phyloP scores from a whole-genome alignment of 2,113 vertebrate genomes.

The Anoura caudifer region DNA sequence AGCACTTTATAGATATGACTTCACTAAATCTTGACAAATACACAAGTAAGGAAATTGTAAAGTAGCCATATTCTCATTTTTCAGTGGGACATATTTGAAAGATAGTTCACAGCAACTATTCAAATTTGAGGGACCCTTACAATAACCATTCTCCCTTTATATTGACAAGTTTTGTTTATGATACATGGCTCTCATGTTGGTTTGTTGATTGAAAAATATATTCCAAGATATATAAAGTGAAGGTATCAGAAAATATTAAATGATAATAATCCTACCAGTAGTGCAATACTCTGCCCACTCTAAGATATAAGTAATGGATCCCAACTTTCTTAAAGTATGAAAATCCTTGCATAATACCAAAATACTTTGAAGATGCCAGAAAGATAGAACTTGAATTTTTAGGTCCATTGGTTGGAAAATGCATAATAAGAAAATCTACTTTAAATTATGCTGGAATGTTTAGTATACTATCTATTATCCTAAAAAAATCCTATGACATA shows the following conservation, averaged over 20 bases:
- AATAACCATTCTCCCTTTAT: not conserved
- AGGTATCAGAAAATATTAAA: not conserved
- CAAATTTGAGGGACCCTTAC: not conserved
- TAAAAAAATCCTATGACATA: not conserved
- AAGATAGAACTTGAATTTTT: not conserved
- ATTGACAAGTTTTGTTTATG: not conserved
- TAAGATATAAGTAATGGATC: not conserved
- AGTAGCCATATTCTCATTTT: conserved; percentile 19
- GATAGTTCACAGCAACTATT: not conserved
- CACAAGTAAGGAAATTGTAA: not conserved
- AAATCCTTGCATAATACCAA: not conserved
- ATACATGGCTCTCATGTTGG: not conserved
- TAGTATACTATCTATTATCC: not conserved
- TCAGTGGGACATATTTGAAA: not conserved
- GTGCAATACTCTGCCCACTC: not conserved
- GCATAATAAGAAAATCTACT: not conserved
- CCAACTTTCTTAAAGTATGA: not conserved
- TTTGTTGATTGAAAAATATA: conserved; percentile 7
- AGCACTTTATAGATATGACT: not conserved
- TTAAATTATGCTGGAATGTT: not conserved
- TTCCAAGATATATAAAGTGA: not conserved
- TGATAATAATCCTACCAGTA: not conserved
- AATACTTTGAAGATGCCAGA: not conserved
- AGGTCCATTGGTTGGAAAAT: not conserved
- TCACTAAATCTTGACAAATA: conserved; percentile 11